Conservation (phyloP, 1,140 invertebrate genomes). For the Zaprionus inermis region DNA sequence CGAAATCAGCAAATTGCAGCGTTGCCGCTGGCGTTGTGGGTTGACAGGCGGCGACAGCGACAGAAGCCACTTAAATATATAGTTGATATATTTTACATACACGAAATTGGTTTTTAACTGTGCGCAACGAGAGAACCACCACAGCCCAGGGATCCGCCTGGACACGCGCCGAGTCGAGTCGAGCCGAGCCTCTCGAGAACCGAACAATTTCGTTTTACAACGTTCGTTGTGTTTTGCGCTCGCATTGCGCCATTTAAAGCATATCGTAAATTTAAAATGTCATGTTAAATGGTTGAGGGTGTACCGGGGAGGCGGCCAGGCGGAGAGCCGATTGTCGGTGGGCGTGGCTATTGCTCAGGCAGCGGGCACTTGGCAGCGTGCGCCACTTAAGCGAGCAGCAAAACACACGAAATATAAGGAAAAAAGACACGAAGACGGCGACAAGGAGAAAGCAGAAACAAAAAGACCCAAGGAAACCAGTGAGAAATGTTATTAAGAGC, state of each 20-base stretch:
- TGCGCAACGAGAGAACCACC: conserved; percentile 54
- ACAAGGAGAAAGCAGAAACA: conserved; percentile 37
- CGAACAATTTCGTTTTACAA: conserved; percentile 80
- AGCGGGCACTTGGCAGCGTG: conserved; percentile 55
- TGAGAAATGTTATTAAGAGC: conserved; percentile 81
- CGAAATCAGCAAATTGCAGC: conserved; percentile 63
- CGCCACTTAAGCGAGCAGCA: conserved; percentile 65
- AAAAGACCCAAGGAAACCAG: conserved; percentile 51
- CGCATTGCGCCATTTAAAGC: conserved; percentile 80
- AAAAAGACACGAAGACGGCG: conserved; percentile 32
- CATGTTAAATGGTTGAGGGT: conserved; percentile 64
- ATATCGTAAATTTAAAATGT: conserved; percentile 83
- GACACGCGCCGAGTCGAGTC: conserved; percentile 8
- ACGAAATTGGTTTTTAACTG: conserved; percentile 82
- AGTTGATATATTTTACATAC: conserved; percentile 83
- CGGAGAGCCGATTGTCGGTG: conserved; percentile 40
- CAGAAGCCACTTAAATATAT: conserved; percentile 76
- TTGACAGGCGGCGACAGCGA: conserved; percentile 63
- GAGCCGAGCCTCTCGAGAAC: conserved; percentile 38
- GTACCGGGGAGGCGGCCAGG: background rate
- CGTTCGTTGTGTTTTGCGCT: conserved; percentile 72
- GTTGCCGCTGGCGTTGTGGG: conserved; percentile 63
- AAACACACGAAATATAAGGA: conserved; percentile 20
- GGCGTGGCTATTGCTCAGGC: conserved; percentile 53
- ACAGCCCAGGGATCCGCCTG: conserved; percentile 36